Conservation (phyloP, 1,140 invertebrate genomes). For the Caenorhabditis inopinata region DNA sequence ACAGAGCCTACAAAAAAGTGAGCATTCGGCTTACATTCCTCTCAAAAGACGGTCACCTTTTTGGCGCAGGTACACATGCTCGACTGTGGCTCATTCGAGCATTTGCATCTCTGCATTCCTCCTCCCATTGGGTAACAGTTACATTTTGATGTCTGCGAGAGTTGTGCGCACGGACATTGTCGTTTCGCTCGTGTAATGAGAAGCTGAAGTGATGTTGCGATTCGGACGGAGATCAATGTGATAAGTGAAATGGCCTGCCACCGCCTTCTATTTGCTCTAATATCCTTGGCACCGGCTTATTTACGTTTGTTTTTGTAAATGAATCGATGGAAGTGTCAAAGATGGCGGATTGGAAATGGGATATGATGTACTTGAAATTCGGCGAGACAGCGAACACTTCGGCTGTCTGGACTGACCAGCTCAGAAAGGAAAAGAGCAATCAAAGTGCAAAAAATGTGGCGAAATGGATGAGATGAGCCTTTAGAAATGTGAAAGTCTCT, state of each 20-base stretch:
- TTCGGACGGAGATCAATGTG: not conserved
- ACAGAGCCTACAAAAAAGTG: conserved; percentile 25
- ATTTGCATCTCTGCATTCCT: conserved; percentile 30
- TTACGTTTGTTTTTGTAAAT: not conserved
- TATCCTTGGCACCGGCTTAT: not conserved
- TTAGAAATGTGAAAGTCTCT: too few relatives aligned
- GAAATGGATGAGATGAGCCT: too few relatives aligned
- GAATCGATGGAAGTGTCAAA: not conserved
- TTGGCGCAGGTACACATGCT: conserved; percentile 22
- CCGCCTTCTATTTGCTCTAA: conserved; percentile 20
- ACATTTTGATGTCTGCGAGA: conserved; percentile 25
- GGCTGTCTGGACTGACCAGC: not conserved
- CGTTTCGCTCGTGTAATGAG: conserved; percentile 29
- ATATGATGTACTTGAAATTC: conserved; percentile 5
- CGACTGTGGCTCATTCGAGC: not conserved
- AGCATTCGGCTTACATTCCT: not conserved
- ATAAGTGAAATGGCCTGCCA: too few relatives aligned
- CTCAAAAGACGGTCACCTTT: not conserved
- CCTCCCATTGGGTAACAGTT: conserved; percentile 26
- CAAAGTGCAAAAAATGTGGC: too few relatives aligned
- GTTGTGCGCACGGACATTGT: conserved; percentile 36
- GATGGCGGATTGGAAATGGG: not conserved
- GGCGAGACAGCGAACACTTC: not conserved
- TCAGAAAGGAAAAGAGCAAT: not conserved
- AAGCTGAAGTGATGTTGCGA: not conserved